A percentile compares a stretch with the other conserved stretches of the same genome.
These are phyloP conservation scores for Drosophila mojavensis DNA, from an alignment of 1,140 invertebrate species.

Conservation along the genomic window DNA sequence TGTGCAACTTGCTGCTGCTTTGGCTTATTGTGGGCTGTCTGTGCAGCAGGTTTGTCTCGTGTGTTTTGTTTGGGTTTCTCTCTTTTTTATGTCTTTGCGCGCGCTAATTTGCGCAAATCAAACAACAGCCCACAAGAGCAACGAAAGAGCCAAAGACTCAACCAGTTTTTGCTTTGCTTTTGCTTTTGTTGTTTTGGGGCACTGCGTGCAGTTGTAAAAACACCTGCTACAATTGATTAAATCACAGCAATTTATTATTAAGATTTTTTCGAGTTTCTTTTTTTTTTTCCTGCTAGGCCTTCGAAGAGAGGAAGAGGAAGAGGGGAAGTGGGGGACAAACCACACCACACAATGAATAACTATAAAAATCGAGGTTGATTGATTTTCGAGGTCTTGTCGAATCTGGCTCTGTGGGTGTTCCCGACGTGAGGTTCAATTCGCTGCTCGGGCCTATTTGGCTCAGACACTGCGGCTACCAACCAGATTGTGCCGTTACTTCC, in stretches of 20 bases:
- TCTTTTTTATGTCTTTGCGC: conserved; percentile 44
- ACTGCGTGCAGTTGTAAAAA: conserved; percentile 70
- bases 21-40: conserved; percentile 23
- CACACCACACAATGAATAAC: conserved; percentile 21
- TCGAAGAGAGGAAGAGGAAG: too few species aligned
- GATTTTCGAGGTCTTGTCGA: conserved; percentile 53
- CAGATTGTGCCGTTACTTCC: conserved; percentile 34
- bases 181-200: conserved; percentile 8
- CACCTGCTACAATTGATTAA: conserved; percentile 82
- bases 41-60: conserved; percentile 36
- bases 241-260: conserved; percentile 77
- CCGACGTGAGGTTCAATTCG: conserved; percentile 41
- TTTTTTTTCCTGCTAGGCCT: background rate
- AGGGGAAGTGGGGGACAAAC: background rate
- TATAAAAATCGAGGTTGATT: conserved; percentile 62
- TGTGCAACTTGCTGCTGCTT: conserved; percentile 36
- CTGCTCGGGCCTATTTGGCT: conserved; percentile 16
- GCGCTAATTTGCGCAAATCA: conserved; percentile 79
- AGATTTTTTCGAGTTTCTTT: conserved; percentile 27
- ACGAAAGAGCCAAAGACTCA: conserved; percentile 39
- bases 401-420: conserved; percentile 61
- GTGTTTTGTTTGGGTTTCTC: conserved; percentile 6
- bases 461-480: conserved; percentile 59
- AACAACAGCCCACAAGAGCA: conserved; percentile 59
- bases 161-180: conserved; percentile 54